Base-by-base conservation (phyloP, 2,797 vertebrate genomes). In the Enteromius thamalakanensis region DNA sequence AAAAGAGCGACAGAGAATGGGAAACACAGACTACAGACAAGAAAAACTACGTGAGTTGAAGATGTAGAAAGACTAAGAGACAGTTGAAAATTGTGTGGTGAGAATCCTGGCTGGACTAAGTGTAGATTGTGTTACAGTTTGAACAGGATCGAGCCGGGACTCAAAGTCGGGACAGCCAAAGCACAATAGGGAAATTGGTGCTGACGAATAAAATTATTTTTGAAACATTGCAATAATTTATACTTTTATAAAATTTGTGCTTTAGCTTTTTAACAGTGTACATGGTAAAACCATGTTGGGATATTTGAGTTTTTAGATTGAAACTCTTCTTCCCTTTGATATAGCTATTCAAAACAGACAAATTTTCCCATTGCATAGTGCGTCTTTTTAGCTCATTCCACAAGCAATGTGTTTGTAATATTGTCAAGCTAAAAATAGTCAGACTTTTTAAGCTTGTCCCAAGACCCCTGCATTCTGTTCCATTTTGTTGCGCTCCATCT, bases 381-480 rank as follows among this genome's bases (percentile, higher is more conserved):
- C 2, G 0, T 69, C 45, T 17, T 23, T 69, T 69, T 23, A 17
- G 11, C 21, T 17, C 12, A 2, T 58, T 40, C 3, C 21, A 55
- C 0, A 1, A 55, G 12, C 49, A 55, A 32, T 40, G 0, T 1
- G 14, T 58, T 75, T 58, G 14, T 17, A 10, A 23, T 34, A 58
- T 58, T n/a, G 51, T 60, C 51, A 42, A 42, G 14, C 26, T 76
- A 76, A 60, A 58, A 60, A 58, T 60, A 60, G 34, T 40, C 2
- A 12, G 45, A 32, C 70, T 74, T 71, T 53, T 21, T 34, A 74
- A 74, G 7, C 6, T 0, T 32, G 5, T 55, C 6, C 37, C 32
- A 55, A 76, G 72, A 58, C 72, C 51, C 26, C 12, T 75, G 32
- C 12, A 5, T 26, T 76, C 34, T 60, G 53, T 76, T 76, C n/a